Conservation (phyloP, 2,797 vertebrate species). For the Paramormyrops hopkinsi region DNA sequence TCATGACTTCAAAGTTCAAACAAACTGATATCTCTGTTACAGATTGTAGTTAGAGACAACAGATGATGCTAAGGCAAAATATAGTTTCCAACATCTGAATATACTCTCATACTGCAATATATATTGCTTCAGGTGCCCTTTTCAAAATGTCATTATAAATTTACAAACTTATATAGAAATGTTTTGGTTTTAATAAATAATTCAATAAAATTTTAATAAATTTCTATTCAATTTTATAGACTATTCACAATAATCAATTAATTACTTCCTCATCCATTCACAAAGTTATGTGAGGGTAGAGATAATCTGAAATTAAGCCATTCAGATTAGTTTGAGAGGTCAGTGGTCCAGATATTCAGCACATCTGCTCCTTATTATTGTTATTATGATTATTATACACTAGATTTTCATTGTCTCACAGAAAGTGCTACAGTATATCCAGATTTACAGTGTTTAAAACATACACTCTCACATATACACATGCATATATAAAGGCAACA, state of each 20-base stretch:
- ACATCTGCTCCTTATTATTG: neutral
- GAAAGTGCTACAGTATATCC: neutral
- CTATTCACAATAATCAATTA: slow-evolving; percentile 25
- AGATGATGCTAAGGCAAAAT: neutral
- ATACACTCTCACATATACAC: neutral
- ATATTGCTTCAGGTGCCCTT: neutral
- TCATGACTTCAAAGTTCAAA: neutral
- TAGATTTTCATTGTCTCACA: neutral
- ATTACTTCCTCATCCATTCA: slow-evolving; percentile 32
- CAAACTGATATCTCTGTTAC: neutral
- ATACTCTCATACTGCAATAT: neutral
- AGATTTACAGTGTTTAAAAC: neutral
- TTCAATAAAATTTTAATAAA: neutral
- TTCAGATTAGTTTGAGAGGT: slow-evolving; percentile 25
- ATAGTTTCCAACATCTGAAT: neutral
- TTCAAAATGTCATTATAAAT: neutral
- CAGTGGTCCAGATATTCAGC: slow-evolving; percentile 26
- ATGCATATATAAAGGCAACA: slow-evolving; percentile 35
- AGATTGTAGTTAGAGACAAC: neutral
- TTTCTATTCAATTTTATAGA: slow-evolving; percentile 9
- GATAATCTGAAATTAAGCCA: neutral
- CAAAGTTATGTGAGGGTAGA: neutral
- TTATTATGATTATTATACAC: neutral
- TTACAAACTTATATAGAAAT: neutral
- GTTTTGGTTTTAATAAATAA: neutral